Conservation (phyloP, 1,140 invertebrate genomes). For the Drosophila sechellia region DNA sequence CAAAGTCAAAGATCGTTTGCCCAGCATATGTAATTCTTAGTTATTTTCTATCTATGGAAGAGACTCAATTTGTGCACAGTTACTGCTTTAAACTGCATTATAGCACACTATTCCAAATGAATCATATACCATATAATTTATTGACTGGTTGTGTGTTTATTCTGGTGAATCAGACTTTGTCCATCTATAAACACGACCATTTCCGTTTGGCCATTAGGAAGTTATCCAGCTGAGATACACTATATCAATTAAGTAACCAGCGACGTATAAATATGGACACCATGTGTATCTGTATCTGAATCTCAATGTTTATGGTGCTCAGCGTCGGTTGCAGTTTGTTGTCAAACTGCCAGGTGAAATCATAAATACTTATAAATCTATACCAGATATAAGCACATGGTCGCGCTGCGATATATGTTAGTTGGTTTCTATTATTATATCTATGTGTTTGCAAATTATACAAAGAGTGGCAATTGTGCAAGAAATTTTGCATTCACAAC, state of each 20-base stretch:
- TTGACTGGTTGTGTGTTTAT: not conserved
- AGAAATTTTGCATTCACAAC: constrained; percentile 25
- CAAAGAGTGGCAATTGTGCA: constrained; percentile 17
- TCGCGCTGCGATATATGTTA: constrained; percentile 24
- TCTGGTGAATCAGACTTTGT: constrained; percentile 3
- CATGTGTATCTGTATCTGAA: not conserved
- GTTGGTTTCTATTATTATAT: constrained; percentile 24
- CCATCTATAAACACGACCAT: not conserved
- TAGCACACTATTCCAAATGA: not conserved
- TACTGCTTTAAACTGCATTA: no score
- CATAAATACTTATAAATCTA: constrained; percentile 55
- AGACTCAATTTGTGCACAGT: no score
- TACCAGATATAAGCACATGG: constrained; percentile 31
- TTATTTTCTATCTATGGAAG: no score
- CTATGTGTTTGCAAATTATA: constrained; percentile 34
- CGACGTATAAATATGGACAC: not conserved
- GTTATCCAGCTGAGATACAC: constrained; percentile 7
- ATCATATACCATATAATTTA: not conserved
- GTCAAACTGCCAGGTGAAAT: constrained; percentile 68
- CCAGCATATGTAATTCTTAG: not conserved
- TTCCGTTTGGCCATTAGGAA: constrained; percentile 18
- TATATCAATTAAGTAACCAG: constrained; percentile 6
- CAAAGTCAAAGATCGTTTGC: constrained; percentile 13
- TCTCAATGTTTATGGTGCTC: no score
- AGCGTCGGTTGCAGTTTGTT: constrained; percentile 29